phyloP scores from a whole-genome alignment of 2,888 invertebrate genomes.

The Drosophila kuntzei region DNA sequence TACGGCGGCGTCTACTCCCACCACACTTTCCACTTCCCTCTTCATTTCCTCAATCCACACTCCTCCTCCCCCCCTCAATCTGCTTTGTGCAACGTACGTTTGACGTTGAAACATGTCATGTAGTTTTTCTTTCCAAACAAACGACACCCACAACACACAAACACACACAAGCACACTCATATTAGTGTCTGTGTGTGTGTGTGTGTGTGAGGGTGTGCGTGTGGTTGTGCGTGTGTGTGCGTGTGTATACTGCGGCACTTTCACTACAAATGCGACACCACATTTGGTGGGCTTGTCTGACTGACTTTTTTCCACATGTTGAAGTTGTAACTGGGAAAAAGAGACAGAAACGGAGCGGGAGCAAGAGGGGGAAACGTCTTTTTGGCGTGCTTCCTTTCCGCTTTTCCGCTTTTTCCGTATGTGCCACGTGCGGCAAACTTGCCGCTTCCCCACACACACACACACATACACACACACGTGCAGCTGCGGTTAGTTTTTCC shows the following conservation, averaged over 20 bases:
- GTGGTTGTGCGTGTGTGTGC: neutral
- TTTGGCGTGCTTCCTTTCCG: constrained; percentile 56
- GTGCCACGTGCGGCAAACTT: constrained; percentile 66
- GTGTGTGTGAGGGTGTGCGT: neutral
- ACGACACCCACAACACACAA: constrained; percentile 41
- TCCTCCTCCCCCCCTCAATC: neutral
- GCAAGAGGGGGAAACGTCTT: constrained; percentile 42
- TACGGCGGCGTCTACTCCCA: constrained; percentile 8
- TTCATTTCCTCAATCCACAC: neutral
- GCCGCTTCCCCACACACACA: constrained; percentile 35
- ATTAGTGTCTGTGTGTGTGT: neutral
- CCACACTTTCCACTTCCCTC: neutral
- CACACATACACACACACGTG: constrained; percentile 53
- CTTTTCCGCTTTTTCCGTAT: constrained; percentile 24
- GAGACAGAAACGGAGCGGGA: neutral
- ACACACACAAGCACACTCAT: constrained; percentile 13
- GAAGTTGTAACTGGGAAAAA: constrained; percentile 37
- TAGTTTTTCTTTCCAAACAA: constrained; percentile 66
- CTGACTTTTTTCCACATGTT: constrained; percentile 47
- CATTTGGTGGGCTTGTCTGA: constrained; percentile 47
- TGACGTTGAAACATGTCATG: constrained; percentile 69
- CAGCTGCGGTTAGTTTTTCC: constrained; percentile 68
- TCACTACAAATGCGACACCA: constrained; percentile 61
- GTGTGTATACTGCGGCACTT: constrained; percentile 41
- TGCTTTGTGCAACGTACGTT: constrained; percentile 23